Evolutionary conservation across 2,113 vertebrate species (phyloP).

Genomic region (Stictonetta naevosa): DNA sequence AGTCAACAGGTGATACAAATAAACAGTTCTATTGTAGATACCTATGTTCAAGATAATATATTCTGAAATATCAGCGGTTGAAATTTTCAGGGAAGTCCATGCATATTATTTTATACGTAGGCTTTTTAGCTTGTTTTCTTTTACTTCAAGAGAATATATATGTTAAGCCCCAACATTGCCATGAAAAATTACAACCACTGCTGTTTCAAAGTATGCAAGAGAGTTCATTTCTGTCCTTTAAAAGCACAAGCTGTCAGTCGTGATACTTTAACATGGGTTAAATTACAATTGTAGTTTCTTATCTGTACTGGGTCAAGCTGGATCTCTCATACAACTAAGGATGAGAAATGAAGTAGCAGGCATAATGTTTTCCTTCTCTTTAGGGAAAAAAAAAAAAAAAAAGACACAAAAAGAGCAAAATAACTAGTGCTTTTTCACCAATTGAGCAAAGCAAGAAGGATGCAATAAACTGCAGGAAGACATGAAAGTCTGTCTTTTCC

Average conservation of each 20-base stretch:
- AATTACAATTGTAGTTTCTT: not conserved
- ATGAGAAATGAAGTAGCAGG: not conserved
- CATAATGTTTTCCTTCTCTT: slow-evolving; percentile 20
- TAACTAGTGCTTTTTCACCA: slow-evolving; percentile 9
- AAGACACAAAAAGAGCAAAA: not conserved
- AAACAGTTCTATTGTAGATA: not conserved
- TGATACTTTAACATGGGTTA: not conserved
- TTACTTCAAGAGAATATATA: not conserved
- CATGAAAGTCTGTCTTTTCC: slow-evolving; percentile 44
- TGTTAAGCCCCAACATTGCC: not conserved
- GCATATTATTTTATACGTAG: not conserved
- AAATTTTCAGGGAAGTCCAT: not conserved
- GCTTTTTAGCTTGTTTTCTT: not conserved
- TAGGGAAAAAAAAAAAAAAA: not conserved
- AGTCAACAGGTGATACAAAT: not conserved
- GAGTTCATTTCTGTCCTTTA: not conserved
- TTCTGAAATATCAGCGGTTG: not conserved
- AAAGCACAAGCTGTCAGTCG: not conserved
- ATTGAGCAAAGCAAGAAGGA: slow-evolving; percentile 25
- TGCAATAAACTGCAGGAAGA: slow-evolving; percentile 59
- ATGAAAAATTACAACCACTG: not conserved
- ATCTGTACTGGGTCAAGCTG: not conserved
- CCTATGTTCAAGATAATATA: not conserved
- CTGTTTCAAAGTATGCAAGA: not conserved
- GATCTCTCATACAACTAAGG: not conserved